Evolutionary conservation across 2,797 vertebrate genomes (phyloP), one percentile per base, ranked within the genome.

Genomic region (Galaxias olidus): DNA sequence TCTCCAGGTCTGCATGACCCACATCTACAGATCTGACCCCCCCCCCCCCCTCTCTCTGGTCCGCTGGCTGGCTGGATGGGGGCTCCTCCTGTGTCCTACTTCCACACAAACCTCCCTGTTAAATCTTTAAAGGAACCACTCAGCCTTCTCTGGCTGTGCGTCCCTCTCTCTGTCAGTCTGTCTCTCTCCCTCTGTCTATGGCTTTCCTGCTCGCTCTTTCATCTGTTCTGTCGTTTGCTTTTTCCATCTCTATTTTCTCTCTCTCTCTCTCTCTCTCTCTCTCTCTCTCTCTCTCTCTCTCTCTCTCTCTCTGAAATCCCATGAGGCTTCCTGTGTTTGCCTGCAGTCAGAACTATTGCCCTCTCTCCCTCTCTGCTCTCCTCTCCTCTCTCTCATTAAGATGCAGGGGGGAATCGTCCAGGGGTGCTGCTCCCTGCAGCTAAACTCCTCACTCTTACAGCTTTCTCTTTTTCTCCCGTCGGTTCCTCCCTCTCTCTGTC

Each of bases 11-110:
- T 61, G 0, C 20, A n/a, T 4, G 10, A 54, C 40, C 41, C 42
- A 66, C 58, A 78, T 80, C 51, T 62, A 61, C 59, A 66, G 72
- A 63, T 74, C 66, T 67, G 40, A 63, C 57, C 46, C 19, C 49
- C 20, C n/a, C n/a, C n/a, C n/a, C 13, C 57, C 58, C 55, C 44
- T 74, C 40, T 53, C 64, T 79, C 14, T 0, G 56, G 30, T 74
- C 14, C 57, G 20, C 15, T 42, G 4, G 30, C 42, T 52, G 10
- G 55, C 73, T 62, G 55, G 12, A 43, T 55, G 62, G 41, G n/a
- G 51, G 55, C 75, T 68, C 73, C 52, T 59, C 62, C 40, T 10
- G 47, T 87, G 76, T 66, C 84, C 85, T 78, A 82, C 72, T 84
- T 73, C 73, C 71, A 10, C 58, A 56, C 48, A 10, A 75, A 59